Evolutionary conservation across 2,113 vertebrate species (phyloP), one percentile per base, ranked within the genome.

Genomic region (Corvus hawaiiensis): DNA sequence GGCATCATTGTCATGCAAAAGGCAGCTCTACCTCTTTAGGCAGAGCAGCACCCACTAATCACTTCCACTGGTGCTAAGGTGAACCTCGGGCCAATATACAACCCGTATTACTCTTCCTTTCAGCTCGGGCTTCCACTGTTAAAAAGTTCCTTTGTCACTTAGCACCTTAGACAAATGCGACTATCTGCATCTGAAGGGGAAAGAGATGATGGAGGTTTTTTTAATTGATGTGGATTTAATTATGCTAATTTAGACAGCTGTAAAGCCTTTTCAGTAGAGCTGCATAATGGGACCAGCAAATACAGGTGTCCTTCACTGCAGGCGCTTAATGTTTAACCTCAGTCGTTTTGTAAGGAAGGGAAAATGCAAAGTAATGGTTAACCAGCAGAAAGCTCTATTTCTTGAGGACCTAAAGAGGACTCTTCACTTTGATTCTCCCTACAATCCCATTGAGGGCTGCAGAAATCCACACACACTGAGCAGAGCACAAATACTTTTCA

Each of bases 221-320:
- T 98, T 98, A 99, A 99, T 98, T 99, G 98, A 99, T 99, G 98
- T 98, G 98, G 98, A 98, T 99, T 99, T 99, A 99, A 99, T 99
- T 99, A 99, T 99, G 99, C 98, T 99, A 99, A 99, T 99, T 98
- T 97, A 95, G 98, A 97, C 97, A 97, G 98, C 98, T 98, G 98
- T 98, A 98, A 98, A 98, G 98, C 97, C 94, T 96, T 97, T 96
- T 97, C 95, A 95, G 95, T 73, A 83, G 64, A 93, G 96, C 95
- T 84, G 95, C 96, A 98, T 98, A 98, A 99, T 98, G 97, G 98
- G 96, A 98, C 96, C 93, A 96, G 97, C 96, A 97, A 97, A 98
- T 98, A 98, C 99, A 99, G 99, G 99, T 99, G 98, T 98, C 98
- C 98, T 98, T 98, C 97, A 86, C 98, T 97, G 97, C 97, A 97